A percentile compares a stretch with the other conserved stretches of the same genome.
phyloP scores from a whole-genome alignment of 2,888 invertebrate genomes.

The Oegoconia quadripuncta region DNA sequence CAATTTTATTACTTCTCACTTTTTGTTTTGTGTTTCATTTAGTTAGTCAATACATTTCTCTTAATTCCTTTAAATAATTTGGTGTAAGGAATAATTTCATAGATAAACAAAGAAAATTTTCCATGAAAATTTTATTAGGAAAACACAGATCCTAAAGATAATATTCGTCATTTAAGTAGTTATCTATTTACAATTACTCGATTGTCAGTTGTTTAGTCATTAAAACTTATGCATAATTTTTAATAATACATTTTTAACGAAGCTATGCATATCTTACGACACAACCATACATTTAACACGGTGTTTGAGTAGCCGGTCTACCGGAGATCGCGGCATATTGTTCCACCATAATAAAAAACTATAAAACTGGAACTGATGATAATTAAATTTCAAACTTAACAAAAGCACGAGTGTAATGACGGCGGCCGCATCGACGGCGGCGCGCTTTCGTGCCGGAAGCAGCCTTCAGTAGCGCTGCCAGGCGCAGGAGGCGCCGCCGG shows the following conservation, averaged over 20 bases:
- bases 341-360: constrained; percentile 71
- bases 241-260: constrained; percentile 69
- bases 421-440: constrained; percentile 14
- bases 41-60: too few species aligned
- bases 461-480: constrained; percentile 71
- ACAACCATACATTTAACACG: constrained; percentile 80
- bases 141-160: constrained; percentile 68
- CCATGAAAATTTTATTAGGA: constrained; percentile 69
- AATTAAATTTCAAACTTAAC: constrained; percentile 75
- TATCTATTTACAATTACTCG: constrained; percentile 69
- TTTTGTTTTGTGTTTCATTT: too few species aligned
- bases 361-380: constrained; percentile 75
- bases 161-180: constrained; percentile 56
- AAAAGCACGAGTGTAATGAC: constrained; percentile 49
- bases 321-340: constrained; percentile 49
- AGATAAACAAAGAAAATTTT: constrained; percentile 19
- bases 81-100: background rate
- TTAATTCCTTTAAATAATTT: background rate
- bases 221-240: constrained; percentile 62
- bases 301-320: constrained; percentile 47
- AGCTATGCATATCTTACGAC: constrained; percentile 78
- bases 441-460: constrained; percentile 8
- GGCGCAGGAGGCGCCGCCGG: constrained; percentile 57
- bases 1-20: too few species aligned
- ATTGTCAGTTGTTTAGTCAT: constrained; percentile 62